Percentiles rank a stretch among this genome's conserved stretches.
These are phyloP conservation scores for Orthonychiurus folsomi DNA, from an alignment of 2,888 invertebrate genomes.

Conservation along the genomic window DNA sequence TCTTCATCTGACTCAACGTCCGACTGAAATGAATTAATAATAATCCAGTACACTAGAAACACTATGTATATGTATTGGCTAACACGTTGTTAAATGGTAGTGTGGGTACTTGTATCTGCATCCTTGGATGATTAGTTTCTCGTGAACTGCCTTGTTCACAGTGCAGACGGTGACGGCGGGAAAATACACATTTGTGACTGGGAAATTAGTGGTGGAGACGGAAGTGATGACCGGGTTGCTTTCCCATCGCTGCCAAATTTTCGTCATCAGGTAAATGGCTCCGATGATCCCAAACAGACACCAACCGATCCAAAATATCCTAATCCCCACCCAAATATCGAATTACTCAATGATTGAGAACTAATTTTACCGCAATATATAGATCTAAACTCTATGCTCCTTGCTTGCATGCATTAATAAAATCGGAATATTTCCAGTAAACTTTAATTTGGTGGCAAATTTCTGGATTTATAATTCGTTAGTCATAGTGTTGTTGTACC, in stretches of 20 bases:
- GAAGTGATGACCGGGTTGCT: slow-evolving; percentile 35
- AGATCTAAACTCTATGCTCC: background rate
- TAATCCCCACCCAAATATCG: slow-evolving; percentile 8
- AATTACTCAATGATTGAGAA: background rate
- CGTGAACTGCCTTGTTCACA: slow-evolving; percentile 39
- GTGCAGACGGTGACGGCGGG: slow-evolving; percentile 39
- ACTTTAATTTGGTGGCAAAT: too few species aligned
- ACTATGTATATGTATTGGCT: background rate
- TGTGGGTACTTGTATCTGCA: slow-evolving; percentile 28
- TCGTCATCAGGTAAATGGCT: slow-evolving; percentile 39
- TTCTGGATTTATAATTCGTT: background rate
- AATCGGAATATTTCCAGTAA: too few species aligned
- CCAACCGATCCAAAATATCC: slow-evolving; percentile 37
- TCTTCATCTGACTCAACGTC: slow-evolving; percentile 32
- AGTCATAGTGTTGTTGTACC: slow-evolving; percentile 18
- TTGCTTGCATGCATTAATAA: too few species aligned
- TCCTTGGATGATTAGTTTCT: slow-evolving; percentile 39
- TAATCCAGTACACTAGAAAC: background rate
- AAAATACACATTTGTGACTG: slow-evolving; percentile 32
- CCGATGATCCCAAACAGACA: slow-evolving; percentile 32
- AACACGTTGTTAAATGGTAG: background rate
- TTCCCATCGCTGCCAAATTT: slow-evolving; percentile 37
- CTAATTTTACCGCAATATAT: background rate
- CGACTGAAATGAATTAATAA: slow-evolving; percentile 18
- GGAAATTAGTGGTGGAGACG: slow-evolving; percentile 33